These are phyloP conservation scores for Triplophysa bombifrons DNA, from an alignment of 2,797 vertebrate species.

Conservation along the genomic window DNA sequence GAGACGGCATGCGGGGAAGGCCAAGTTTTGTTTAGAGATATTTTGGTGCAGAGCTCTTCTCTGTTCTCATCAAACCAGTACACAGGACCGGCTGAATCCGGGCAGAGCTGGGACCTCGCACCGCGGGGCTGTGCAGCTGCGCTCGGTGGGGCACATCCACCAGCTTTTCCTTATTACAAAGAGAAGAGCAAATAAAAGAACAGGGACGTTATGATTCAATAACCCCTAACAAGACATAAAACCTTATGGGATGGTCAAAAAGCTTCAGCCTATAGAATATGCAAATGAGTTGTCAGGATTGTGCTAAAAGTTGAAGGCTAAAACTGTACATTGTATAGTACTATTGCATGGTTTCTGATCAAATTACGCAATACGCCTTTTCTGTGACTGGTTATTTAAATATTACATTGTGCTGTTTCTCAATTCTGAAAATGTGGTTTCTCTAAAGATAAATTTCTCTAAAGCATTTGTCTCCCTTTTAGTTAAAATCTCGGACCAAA, in stretches of 20 bases:
- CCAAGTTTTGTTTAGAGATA: slow-evolving; percentile 31
- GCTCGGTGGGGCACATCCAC: slow-evolving; percentile 16
- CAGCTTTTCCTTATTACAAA: slow-evolving; percentile 34
- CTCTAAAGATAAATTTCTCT: not conserved
- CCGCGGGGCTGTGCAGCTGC: slow-evolving; percentile 42
- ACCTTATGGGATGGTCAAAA: not conserved
- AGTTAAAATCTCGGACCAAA: not conserved
- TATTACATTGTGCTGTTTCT: not conserved
- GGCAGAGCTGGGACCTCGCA: slow-evolving; percentile 3
- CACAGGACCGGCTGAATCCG: slow-evolving; percentile 17
- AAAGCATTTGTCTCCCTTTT: not conserved
- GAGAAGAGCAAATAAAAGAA: slow-evolving; percentile 26
- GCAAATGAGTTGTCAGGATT: not conserved
- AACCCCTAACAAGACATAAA: not conserved
- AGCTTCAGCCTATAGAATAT: not conserved
- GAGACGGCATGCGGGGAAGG: not conserved
- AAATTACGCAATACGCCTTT: not conserved
- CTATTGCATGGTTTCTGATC: not conserved
- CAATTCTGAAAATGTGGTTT: not conserved
- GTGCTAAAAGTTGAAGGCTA: not conserved
- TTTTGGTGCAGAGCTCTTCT: slow-evolving; percentile 22
- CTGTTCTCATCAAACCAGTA: slow-evolving; percentile 19
- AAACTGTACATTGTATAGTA: not conserved
- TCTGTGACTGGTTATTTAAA: not conserved
- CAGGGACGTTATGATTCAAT: not conserved